These are phyloP conservation scores for Pteronotus mesoamericanus DNA, from an alignment of 2,797 vertebrate species.

Conservation along the genomic window DNA sequence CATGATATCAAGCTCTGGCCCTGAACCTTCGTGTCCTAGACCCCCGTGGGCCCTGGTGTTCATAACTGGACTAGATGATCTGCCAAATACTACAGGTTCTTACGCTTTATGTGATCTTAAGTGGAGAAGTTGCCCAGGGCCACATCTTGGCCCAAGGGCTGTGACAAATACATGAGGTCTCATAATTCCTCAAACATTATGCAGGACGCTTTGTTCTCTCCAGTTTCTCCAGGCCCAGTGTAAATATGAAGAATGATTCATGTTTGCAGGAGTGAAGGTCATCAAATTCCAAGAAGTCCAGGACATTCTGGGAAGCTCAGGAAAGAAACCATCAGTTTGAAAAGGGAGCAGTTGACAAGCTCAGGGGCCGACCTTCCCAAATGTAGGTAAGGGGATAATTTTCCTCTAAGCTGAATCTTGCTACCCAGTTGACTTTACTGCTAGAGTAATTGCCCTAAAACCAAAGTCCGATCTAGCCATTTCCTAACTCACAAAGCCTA, in stretches of 20 bases:
- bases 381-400: not conserved
- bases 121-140: not conserved
- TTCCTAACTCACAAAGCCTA: not conserved
- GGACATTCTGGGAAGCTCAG: not conserved
- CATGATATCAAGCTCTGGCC: not conserved
- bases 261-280: constrained; percentile 22
- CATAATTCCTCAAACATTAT: not conserved
- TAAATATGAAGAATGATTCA: constrained; percentile 23
- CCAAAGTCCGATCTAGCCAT: not conserved
- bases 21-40: not conserved
- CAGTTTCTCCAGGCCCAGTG: not conserved
- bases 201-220: not conserved
- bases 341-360: constrained; percentile 11
- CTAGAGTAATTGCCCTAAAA: not conserved
- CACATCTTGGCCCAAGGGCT: not conserved
- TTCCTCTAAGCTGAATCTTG: not conserved
- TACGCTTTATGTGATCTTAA: not conserved
- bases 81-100: not conserved
- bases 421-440: not conserved
- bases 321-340: not conserved
- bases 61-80: not conserved
- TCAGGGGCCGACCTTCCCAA: not conserved
- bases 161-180: not conserved
- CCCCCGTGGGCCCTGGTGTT: not conserved
- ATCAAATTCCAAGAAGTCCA: constrained; percentile 29